Evolutionary conservation across 2,797 vertebrate genomes (phyloP), one percentile per base, ranked within the genome.

Genomic region (Dryobates pubescens): DNA sequence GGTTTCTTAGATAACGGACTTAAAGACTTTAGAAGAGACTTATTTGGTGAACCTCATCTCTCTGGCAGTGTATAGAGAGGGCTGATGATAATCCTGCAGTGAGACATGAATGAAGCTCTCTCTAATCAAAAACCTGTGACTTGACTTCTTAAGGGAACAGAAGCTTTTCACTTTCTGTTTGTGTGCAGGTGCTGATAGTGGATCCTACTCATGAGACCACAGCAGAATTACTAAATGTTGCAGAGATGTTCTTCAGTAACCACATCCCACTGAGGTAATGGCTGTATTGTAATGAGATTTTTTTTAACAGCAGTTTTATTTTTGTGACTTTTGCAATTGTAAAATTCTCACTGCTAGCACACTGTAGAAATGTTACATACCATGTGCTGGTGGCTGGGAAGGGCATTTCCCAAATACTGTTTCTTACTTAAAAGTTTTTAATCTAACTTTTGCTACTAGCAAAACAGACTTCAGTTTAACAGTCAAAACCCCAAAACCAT

Each of bases 241-340:
- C 99, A 53, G 99, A 99, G 97, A 99, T 99, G 99, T 99, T 99
- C 96, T 98, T 99, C 89, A 98, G 98, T 80, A 99, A 99, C 96
- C 99, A 99, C 95, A 99, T 99, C 95, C 99, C 99, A 4, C 97
- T 99, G 93, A 99, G 99, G 99, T 99, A 96, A 92, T 93, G 61
- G 2, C 7, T 63, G 2, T 58, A 15, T 32, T 89, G 45, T 72
- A 87, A 54, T 2, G 0, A 49, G 24, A 16, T 1, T 0, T 23
- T 23, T 41, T 72, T 86, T 73, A 32, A 53, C 13, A 32, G 78
- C 17, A 30, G 23, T 72, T 89, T 71, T 81, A 49, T 19, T 88
- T 86, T 84, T 54, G 6, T 77, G 45, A 30, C 27, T 82, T 63
- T 10, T 68, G 13, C 34, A 91, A 1, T 23, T 77, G 38, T 51